Evolutionary conservation across 2,797 vertebrate genomes (phyloP).

Genomic region (Loriculus beryllinus): DNA sequence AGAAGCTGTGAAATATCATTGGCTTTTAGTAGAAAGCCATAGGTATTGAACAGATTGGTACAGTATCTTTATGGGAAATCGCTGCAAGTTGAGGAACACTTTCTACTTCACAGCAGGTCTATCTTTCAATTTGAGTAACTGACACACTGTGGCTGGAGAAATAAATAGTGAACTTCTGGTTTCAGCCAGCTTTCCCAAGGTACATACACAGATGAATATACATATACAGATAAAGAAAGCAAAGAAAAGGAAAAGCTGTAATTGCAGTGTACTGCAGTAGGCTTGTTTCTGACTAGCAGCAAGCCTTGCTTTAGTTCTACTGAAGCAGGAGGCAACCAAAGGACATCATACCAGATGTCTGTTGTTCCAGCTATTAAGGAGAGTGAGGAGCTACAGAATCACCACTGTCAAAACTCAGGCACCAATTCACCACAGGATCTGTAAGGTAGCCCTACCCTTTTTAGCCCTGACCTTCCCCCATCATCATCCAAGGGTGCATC

Average conservation of each 20-base stretch:
- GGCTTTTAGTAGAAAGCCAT: constrained; percentile 3
- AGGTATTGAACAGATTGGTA: not conserved
- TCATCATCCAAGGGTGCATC: not conserved
- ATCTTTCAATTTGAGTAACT: constrained; percentile 8
- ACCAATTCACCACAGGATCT: not conserved
- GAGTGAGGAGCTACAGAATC: not conserved
- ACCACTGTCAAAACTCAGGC: not conserved
- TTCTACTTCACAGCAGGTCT: constrained; percentile 18
- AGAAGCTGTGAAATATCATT: constrained; percentile 2
- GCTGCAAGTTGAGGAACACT: not conserved
- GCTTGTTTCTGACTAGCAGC: not conserved
- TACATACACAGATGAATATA: not conserved
- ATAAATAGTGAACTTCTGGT: constrained; percentile 11
- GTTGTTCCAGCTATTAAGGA: not conserved
- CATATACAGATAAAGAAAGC: not conserved
- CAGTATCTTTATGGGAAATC: not conserved
- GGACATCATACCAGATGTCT: fast-evolving
- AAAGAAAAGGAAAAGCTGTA: not conserved
- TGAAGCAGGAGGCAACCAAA: not conserved
- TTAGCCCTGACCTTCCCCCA: not conserved
- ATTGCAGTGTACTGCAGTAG: not conserved
- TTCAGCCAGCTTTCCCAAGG: not conserved
- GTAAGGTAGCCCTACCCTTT: not conserved
- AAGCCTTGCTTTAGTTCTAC: not conserved
- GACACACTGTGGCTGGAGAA: not conserved